Evolutionary conservation across 2,888 invertebrate genomes (phyloP).

Genomic region (Eudasyphora cyanicolor): DNA sequence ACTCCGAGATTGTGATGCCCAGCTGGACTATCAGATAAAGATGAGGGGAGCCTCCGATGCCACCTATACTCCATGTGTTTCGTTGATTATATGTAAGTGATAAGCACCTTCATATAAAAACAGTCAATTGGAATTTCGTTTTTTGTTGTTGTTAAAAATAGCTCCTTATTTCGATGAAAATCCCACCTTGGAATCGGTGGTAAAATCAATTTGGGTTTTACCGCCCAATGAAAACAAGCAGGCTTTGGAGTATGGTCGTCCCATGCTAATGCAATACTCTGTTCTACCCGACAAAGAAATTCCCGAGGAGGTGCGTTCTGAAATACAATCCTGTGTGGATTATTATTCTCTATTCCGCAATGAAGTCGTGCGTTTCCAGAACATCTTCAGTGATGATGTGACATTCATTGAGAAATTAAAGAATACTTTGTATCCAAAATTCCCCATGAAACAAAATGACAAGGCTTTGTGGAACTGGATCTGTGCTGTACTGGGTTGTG

Average conservation of each 20-base stretch:
- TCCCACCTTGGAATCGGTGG: conserved; percentile 89
- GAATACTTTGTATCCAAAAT: conserved; percentile 89
- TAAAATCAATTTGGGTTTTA: conserved; percentile 95
- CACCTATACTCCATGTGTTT: conserved; percentile 95
- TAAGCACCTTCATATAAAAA: neutral
- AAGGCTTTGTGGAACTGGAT: conserved; percentile 90
- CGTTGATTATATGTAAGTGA: conserved; percentile 90
- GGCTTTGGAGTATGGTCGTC: conserved; percentile 92
- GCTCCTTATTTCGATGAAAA: conserved; percentile 92
- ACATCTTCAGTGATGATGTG: conserved; percentile 81
- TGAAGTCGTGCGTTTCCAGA: conserved; percentile 85
- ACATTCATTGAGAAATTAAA: conserved; percentile 93
- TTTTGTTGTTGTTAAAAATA: conserved; percentile 77
- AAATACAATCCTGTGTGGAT: conserved; percentile 91
- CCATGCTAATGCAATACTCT: conserved; percentile 93
- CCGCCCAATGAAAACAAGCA: conserved; percentile 97
- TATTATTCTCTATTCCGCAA: conserved; percentile 87
- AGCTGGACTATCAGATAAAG: conserved; percentile 95
- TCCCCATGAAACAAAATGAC: conserved; percentile 90
- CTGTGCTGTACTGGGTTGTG: conserved; percentile 87
- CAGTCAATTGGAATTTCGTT: conserved; percentile 21
- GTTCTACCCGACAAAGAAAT: conserved; percentile 90
- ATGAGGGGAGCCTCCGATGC: conserved; percentile 95
- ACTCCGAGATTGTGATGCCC: conserved; percentile 93
- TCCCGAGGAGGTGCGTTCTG: conserved; percentile 89